Evolutionary conservation across 1,140 invertebrate genomes (phyloP).

Genomic region (Megathymus violae): DNA sequence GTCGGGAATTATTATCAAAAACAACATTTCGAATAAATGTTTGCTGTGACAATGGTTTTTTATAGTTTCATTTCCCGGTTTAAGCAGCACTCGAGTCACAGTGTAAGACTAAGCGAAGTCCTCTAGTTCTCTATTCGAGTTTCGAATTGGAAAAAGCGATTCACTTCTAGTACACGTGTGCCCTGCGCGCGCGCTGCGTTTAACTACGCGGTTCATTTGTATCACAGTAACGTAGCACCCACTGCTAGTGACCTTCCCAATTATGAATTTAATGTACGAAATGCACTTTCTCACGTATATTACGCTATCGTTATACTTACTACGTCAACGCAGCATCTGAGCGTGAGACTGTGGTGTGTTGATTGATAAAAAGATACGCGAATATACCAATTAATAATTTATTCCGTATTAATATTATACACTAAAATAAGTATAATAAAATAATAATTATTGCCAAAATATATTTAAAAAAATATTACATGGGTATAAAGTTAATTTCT

Average conservation of each 20-base stretch:
- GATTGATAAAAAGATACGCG: no score
- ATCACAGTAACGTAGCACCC: slow-evolving; percentile 46
- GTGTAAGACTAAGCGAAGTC: slow-evolving; percentile 76
- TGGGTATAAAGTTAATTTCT: background rate
- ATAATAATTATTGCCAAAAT: background rate
- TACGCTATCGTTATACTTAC: slow-evolving; percentile 56
- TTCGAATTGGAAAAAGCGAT: slow-evolving; percentile 67
- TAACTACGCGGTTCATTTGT: slow-evolving; percentile 67
- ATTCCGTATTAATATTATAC: background rate
- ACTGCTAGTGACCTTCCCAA: slow-evolving; percentile 73
- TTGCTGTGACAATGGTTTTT: slow-evolving; percentile 33
- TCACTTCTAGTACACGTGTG: slow-evolving; percentile 80
- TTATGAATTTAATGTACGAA: slow-evolving; percentile 80
- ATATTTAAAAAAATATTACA: no score
- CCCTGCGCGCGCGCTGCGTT: slow-evolving; percentile 68
- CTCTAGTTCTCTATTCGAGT: slow-evolving; percentile 64
- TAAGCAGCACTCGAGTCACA: slow-evolving; percentile 49
- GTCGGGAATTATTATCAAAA: slow-evolving; percentile 64
- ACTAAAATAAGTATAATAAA: slow-evolving; percentile 37
- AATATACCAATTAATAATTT: no score
- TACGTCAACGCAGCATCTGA: no score
- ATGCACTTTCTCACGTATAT: slow-evolving; percentile 79
- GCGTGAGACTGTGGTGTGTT: no score
- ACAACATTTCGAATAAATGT: slow-evolving; percentile 58
- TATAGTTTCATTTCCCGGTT: slow-evolving; percentile 43